Evolutionary conservation across 2,888 invertebrate species (phyloP).

Genomic region (Drosophila rellima): DNA sequence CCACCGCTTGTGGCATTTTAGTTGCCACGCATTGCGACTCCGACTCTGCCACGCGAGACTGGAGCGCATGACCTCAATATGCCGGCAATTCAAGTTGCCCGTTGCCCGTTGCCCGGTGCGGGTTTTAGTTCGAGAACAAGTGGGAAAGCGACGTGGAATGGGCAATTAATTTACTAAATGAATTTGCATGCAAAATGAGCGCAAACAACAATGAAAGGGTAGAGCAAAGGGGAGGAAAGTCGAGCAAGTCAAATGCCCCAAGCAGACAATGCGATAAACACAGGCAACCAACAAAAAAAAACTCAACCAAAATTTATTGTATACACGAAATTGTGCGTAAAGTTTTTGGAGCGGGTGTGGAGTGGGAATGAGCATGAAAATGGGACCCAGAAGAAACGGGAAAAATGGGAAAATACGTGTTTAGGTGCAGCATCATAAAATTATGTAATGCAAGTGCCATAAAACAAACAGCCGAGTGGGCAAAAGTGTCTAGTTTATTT

Average conservation of each 20-base stretch:
- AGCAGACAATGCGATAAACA: conserved; percentile 26
- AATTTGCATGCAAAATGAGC: conserved; percentile 78
- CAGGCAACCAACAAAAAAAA: conserved; percentile 26
- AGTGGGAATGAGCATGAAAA: background rate
- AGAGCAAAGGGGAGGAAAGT: background rate
- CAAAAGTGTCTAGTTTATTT: conserved; percentile 2
- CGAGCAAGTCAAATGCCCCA: conserved; percentile 8
- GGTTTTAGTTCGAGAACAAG: conserved; percentile 33
- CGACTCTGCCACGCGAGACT: conserved; percentile 51
- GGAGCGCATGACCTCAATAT: conserved; percentile 75
- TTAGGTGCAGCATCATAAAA: conserved; percentile 32
- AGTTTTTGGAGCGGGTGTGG: conserved; percentile 35
- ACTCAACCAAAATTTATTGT: conserved; percentile 50
- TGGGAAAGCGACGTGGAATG: conserved; percentile 66
- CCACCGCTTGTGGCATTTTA: conserved; percentile 23
- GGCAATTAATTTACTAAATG: conserved; percentile 80
- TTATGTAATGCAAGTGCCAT: conserved; percentile 24
- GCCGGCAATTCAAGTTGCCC: conserved; percentile 57
- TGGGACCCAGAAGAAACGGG: conserved; percentile 3
- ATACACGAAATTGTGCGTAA: conserved; percentile 68
- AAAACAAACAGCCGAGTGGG: conserved; percentile 4
- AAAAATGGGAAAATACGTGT: conserved; percentile 11
- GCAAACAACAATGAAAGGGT: conserved; percentile 48
- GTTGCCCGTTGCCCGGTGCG: conserved; percentile 2
- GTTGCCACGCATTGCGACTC: conserved; percentile 47